Conservation (phyloP, 2,888 invertebrate species). For the Archips crataeganus region DNA sequence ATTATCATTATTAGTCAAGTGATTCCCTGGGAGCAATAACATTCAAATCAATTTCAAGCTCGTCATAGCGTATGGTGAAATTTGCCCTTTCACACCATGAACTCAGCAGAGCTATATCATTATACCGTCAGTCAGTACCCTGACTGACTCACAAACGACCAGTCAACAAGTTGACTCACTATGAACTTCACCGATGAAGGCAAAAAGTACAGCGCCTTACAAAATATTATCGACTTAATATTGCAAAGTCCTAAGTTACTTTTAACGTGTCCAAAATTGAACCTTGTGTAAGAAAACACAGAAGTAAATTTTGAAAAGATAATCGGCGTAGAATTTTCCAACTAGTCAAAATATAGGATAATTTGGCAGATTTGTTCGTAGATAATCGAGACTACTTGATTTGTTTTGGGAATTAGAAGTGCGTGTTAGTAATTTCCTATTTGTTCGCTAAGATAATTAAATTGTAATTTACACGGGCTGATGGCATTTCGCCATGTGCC, state of each 20-base stretch:
- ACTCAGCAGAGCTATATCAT: background rate
- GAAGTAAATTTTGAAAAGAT: background rate
- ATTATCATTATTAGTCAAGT: background rate
- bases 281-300: background rate
- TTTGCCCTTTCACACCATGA: background rate
- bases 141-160: background rate
- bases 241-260: background rate
- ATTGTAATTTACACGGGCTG: background rate
- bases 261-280: background rate
- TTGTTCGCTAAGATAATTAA: background rate
- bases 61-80: background rate
- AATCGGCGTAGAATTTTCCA: background rate
- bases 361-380: slow-evolving; percentile 1
- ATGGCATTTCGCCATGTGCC: too few species aligned
- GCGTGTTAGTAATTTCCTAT: slow-evolving; percentile 1
- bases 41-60: background rate
- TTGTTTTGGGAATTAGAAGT: background rate
- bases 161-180: background rate
- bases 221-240: background rate
- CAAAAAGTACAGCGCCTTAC: background rate
- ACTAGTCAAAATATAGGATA: background rate
- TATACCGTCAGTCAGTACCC: background rate
- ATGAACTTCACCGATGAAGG: background rate
- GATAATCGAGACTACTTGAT: background rate
- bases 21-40: background rate